Conservation (phyloP, 2,888 invertebrate genomes). For the Drosophila robusta region DNA sequence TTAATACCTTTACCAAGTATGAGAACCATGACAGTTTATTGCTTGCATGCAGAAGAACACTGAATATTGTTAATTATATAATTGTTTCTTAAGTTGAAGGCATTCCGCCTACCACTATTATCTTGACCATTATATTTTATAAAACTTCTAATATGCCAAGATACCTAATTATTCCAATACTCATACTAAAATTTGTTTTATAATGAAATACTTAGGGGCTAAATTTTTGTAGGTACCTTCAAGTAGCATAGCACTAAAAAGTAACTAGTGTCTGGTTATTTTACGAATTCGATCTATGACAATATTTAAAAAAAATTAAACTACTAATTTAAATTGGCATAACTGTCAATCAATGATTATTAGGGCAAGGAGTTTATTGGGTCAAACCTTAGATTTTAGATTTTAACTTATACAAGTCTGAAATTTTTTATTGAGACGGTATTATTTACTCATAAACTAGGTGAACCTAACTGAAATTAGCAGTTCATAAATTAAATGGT, state of each 20-base stretch:
- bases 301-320: conserved; percentile 12
- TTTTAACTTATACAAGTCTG: no score
- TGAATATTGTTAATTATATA: background rate
- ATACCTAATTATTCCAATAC: background rate
- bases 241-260: no score
- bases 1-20: no score
- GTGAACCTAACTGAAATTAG: background rate
- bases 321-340: no score
- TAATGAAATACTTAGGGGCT: no score
- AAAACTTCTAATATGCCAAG: background rate
- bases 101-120: background rate
- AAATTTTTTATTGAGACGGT: background rate
- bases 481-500: background rate
- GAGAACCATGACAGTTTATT: background rate
- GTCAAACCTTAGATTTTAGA: no score
- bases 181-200: no score
- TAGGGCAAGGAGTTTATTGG: no score
- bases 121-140: background rate
- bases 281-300: conserved; percentile 10
- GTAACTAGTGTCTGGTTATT: background rate
- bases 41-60: background rate
- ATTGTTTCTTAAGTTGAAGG: background rate
- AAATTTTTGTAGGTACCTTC: no score
- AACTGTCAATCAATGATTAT: no score
- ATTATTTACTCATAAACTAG: background rate